Base-by-base conservation (phyloP, 2,113 vertebrate genomes). In the Callochromis pleurospilus region DNA sequence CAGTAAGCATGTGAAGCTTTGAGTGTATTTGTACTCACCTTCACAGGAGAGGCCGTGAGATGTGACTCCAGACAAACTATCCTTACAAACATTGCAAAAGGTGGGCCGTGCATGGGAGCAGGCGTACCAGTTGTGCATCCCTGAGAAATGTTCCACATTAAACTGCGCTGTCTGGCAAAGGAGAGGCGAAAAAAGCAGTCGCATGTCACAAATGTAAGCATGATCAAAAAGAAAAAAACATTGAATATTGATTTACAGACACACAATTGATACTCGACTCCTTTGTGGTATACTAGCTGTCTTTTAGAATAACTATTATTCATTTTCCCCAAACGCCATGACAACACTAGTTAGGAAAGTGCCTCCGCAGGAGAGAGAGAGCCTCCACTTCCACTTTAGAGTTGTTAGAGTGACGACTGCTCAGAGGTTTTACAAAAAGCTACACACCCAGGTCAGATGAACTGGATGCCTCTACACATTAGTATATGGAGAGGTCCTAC, bases 81-180 rank as follows among this genome's bases (percentile, higher is more conserved):
- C 99, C 92, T 98, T 97, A 90, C 99, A 99, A 90, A 99, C 99
- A 15, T 99, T 99, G 86, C 98, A 99, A 95, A 99, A 99, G 93
- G 99, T 99, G 73, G 98, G 98, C 86, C 98, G 97, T 92, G 99
- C 99, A 2, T 99, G 99, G 94, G 98, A 99, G 96, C 99, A 99
- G 97, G 99, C 99, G 90, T 99, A 99, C 99, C 99, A 99, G 97
- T 99, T 99, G 97, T 99, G 99, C 98, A 98, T 99, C 97, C 99
- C 99, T 98, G 98, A 99, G 98, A 99, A 99, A 97, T 99, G 98
- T 96, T 99, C 99, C 98, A 99, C 97, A 94, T 99, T 99, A 97
- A 99, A 99, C 97, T 99, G 98, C 96, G 98, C 98, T 89, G 98
- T 98, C 99, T 99, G 96, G 93, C 94, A 96, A 97, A 97, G 89